A percentile compares a stretch with the other conserved stretches of the same genome.
phyloP scores from a whole-genome alignment of 2,888 invertebrate species.

The Sesia apiformis region DNA sequence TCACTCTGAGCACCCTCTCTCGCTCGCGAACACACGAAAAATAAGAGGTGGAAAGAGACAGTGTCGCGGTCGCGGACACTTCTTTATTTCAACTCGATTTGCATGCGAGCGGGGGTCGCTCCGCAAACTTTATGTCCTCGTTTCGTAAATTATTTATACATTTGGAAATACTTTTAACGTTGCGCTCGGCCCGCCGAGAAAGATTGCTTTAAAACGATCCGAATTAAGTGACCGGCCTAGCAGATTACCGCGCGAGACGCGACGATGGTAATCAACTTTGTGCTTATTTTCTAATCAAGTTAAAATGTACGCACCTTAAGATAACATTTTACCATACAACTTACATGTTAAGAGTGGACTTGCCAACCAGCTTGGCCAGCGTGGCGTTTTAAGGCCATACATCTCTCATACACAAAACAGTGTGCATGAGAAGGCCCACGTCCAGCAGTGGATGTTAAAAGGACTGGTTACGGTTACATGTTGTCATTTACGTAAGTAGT shows the following conservation, averaged over 20 bases:
- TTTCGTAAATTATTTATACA: conserved; percentile 72
- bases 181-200: conserved; percentile 50
- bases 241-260: conserved; percentile 36
- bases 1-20: conserved; percentile 22
- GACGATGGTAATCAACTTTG: conserved; percentile 37
- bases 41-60: conserved; percentile 45
- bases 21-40: conserved; percentile 21
- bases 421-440: too few relatives aligned
- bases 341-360: too few relatives aligned
- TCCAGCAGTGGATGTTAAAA: too few relatives aligned
- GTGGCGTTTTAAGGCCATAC: too few relatives aligned
- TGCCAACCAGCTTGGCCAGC: too few relatives aligned
- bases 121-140: conserved; percentile 72
- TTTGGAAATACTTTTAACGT: conserved; percentile 72
- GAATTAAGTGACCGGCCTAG: conserved; percentile 60
- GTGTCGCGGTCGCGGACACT: conserved; percentile 50
- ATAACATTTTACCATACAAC: too few relatives aligned
- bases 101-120: conserved; percentile 67
- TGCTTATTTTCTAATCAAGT: conserved; percentile 25
- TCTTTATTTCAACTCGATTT: conserved; percentile 71
- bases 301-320: conserved; percentile 6
- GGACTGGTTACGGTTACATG: too few relatives aligned
- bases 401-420: too few relatives aligned
- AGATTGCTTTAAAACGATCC: conserved; percentile 58
- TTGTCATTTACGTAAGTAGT: too few relatives aligned